Conservation (phyloP, 2,888 invertebrate genomes). For the Miltochrista miniata region DNA sequence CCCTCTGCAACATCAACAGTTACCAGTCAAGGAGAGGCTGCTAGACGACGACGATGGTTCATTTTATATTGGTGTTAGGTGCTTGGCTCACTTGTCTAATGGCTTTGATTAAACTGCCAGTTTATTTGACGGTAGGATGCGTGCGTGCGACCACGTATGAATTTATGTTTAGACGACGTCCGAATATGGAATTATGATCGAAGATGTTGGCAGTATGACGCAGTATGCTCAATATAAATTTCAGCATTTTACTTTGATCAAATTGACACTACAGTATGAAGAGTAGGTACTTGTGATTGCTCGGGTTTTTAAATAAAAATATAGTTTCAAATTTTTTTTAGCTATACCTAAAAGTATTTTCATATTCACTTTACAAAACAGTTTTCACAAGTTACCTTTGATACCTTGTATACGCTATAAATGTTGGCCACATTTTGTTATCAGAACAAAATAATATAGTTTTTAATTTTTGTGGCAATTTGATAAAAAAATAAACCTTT, state of each 20-base stretch:
- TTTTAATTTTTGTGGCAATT: no score
- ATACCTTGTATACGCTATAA: no score
- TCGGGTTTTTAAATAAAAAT: no score
- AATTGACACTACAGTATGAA: background rate
- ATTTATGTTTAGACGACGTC: constrained; percentile 78
- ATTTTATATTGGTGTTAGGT: constrained; percentile 56
- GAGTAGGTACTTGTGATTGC: background rate
- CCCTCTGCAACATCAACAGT: constrained; percentile 35
- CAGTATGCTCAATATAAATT: background rate
- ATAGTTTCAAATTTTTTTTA: no score
- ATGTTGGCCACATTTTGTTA: no score
- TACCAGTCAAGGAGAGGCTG: constrained; percentile 40
- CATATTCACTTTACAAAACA: no score
- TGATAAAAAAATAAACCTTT: no score
- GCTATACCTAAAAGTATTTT: no score
- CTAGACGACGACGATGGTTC: constrained; percentile 56
- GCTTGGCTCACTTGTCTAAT: constrained; percentile 83
- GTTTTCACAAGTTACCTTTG: no score
- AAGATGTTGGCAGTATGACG: constrained; percentile 58
- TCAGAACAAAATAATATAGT: no score
- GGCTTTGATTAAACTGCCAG: constrained; percentile 83
- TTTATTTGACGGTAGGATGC: constrained; percentile 82
- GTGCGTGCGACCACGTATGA: constrained; percentile 78
- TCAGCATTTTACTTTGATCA: background rate
- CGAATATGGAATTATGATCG: constrained; percentile 72